These are phyloP conservation scores for Drosophila aff. DNA, from an alignment of 1,140 invertebrate species.

Conservation along the genomic window DNA sequence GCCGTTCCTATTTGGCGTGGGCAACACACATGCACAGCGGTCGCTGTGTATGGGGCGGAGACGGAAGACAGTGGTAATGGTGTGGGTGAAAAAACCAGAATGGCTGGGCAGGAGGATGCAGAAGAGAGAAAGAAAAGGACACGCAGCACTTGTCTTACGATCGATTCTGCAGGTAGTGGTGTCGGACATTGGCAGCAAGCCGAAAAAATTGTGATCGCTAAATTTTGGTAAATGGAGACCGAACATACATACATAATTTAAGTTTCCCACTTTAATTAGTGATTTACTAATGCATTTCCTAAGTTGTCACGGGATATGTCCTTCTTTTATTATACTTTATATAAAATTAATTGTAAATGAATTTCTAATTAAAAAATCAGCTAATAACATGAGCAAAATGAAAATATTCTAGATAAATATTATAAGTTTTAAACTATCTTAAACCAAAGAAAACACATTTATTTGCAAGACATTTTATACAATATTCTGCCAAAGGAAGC, in stretches of 20 bases:
- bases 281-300: background rate
- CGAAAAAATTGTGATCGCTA: constrained; percentile 12
- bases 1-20: constrained; percentile 23
- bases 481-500: background rate
- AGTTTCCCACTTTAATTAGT: background rate
- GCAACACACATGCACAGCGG: constrained; percentile 22
- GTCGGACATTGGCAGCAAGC: background rate
- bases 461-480: background rate
- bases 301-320: background rate
- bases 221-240: background rate
- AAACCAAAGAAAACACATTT: background rate
- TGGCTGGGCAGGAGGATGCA: constrained; percentile 37
- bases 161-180: constrained; percentile 47
- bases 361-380: background rate
- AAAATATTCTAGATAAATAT: too few species aligned
- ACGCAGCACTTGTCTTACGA: constrained; percentile 34
- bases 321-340: background rate
- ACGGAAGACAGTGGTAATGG: constrained; percentile 17
- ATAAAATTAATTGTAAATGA: background rate
- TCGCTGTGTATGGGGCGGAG: constrained; percentile 15
- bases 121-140: constrained; percentile 34
- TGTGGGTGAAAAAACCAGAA: constrained; percentile 51
- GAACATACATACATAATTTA: background rate
- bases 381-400: background rate
- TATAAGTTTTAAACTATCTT: too few species aligned